These are phyloP conservation scores for Drosophila anceps DNA, from an alignment of 2,888 invertebrate species.

Conservation along the genomic window DNA sequence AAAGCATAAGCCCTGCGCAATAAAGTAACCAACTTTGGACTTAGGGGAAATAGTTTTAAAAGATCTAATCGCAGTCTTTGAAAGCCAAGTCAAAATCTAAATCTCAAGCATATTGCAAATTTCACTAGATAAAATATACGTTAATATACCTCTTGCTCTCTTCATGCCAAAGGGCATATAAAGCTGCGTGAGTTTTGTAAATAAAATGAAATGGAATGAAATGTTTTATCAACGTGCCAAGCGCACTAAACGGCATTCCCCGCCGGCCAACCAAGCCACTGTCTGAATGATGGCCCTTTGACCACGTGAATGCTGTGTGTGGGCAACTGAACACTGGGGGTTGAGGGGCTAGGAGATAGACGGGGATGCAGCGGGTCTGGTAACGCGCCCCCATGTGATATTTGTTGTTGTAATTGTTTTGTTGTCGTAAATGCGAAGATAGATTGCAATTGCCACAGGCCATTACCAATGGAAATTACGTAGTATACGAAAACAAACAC, in stretches of 20 bases:
- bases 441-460: slow-evolving; percentile 79
- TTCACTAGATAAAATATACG: too few relatives aligned
- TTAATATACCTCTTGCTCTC: neutral
- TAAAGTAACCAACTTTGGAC: too few relatives aligned
- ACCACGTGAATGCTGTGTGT: slow-evolving; percentile 49
- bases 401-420: slow-evolving; percentile 81
- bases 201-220: slow-evolving; percentile 75
- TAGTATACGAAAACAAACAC: slow-evolving; percentile 17
- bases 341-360: neutral
- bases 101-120: too few relatives aligned
- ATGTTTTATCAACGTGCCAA: slow-evolving; percentile 81
- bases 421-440: slow-evolving; percentile 79
- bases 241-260: slow-evolving; percentile 66
- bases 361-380: slow-evolving; percentile 20
- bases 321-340: neutral
- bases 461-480: slow-evolving; percentile 75
- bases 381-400: slow-evolving; percentile 60
- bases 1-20: too few relatives aligned
- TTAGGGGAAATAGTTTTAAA: too few relatives aligned
- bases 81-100: too few relatives aligned
- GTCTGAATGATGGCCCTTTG: slow-evolving; percentile 67
- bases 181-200: slow-evolving; percentile 69
- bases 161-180: slow-evolving; percentile 24
- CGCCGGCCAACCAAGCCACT: neutral
- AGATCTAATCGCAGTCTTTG: too few relatives aligned